These are phyloP conservation scores for Fissipunctia ypsillon DNA, from an alignment of 2,888 invertebrate genomes.

Conservation along the genomic window DNA sequence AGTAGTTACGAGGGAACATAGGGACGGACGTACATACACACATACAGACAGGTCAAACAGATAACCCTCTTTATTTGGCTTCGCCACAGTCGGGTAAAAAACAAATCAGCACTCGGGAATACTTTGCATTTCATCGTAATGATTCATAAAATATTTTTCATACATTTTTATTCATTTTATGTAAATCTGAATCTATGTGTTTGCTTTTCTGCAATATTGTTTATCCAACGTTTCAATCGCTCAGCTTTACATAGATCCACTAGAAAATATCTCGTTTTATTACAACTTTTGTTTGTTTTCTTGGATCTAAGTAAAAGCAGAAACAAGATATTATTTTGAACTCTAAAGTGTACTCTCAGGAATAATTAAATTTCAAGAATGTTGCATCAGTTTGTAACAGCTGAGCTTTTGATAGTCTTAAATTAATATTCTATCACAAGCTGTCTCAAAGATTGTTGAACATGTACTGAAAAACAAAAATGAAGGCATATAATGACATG, in stretches of 20 bases:
- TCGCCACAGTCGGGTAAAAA: too few species aligned
- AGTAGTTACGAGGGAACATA: too few species aligned
- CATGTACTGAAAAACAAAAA: not conserved
- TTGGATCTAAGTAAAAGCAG: not conserved
- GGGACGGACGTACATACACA: too few species aligned
- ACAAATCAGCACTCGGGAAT: not conserved
- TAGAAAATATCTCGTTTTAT: conserved; percentile 4
- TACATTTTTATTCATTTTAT: not conserved
- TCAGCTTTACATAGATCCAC: not conserved
- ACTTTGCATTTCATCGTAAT: not conserved
- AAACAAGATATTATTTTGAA: conserved; percentile 1
- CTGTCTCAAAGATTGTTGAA: not conserved
- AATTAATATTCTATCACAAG: not conserved
- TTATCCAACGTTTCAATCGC: not conserved
- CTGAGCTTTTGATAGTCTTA: not conserved
- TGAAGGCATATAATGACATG: not conserved
- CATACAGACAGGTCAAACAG: too few species aligned
- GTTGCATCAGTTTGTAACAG: not conserved
- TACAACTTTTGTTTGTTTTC: not conserved
- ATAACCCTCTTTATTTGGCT: too few species aligned
- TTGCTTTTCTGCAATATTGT: not conserved
- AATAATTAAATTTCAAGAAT: not conserved
- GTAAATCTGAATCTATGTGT: not conserved
- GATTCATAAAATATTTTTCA: not conserved
- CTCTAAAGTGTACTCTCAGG: not conserved